A percentile compares a stretch with the other conserved stretches of the same genome.
These are phyloP conservation scores for Mastomys coucha DNA, from an alignment of 2,113 vertebrate species.

Conservation along the genomic window DNA sequence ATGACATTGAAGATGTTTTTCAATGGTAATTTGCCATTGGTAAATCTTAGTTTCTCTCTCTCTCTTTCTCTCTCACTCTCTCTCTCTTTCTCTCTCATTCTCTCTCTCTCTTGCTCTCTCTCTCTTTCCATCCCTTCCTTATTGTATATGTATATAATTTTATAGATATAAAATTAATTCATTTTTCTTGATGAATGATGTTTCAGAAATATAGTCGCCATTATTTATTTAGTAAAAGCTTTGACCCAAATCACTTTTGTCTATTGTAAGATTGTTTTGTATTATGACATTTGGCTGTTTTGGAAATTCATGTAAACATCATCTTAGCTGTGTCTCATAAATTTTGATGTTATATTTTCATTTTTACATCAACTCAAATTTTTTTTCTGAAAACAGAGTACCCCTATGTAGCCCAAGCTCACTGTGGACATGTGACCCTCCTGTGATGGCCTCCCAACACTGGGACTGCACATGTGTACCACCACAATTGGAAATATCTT, in stretches of 20 bases:
- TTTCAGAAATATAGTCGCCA: not conserved
- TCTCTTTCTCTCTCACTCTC: not conserved
- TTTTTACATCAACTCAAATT: not conserved
- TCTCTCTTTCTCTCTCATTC: not conserved
- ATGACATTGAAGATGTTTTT: not conserved
- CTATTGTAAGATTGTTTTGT: not conserved
- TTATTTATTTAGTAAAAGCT: slow-evolving; percentile 4
- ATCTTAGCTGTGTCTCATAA: not conserved
- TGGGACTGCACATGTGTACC: too few relatives aligned
- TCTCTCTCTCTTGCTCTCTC: not conserved
- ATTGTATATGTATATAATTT: not conserved
- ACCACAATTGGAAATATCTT: not conserved
- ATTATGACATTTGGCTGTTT: not conserved
- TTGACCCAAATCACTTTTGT: slow-evolving; percentile 1
- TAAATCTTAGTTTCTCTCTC: not conserved
- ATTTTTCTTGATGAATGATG: slow-evolving; percentile 38
- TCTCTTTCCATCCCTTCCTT: not conserved
- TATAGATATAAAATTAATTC: not conserved
- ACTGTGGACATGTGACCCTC: not conserved
- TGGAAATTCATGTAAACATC: not conserved
- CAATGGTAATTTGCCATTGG: not conserved
- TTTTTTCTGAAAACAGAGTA: not conserved
- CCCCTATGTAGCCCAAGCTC: not conserved
- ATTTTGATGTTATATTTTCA: not conserved
- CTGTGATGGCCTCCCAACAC: not conserved